These are phyloP conservation scores for Bufo gargarizans DNA, from an alignment of 2,113 vertebrate species.

Conservation along the genomic window DNA sequence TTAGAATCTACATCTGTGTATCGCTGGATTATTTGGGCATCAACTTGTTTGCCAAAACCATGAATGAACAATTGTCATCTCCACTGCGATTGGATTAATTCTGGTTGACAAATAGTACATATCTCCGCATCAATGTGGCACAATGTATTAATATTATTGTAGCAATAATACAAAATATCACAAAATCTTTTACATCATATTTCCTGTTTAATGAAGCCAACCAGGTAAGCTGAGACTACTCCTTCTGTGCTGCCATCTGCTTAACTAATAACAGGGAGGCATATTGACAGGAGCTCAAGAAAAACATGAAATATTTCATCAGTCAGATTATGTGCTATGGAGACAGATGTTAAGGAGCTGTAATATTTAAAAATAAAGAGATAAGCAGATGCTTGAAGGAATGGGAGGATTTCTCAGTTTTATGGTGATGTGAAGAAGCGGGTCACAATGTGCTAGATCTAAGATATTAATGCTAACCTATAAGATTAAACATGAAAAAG, in stretches of 20 bases:
- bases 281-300: slow-evolving; percentile 83
- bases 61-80: slow-evolving; percentile 18
- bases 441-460: slow-evolving; percentile 51
- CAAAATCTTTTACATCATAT: slow-evolving; percentile 49
- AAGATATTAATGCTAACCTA: slow-evolving; percentile 48
- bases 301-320: slow-evolving; percentile 86
- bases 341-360: slow-evolving; percentile 85
- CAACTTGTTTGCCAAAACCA: slow-evolving; percentile 11
- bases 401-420: slow-evolving; percentile 63
- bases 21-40: slow-evolving; percentile 15
- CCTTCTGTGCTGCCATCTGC: slow-evolving; percentile 72
- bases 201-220: slow-evolving; percentile 65
- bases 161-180: slow-evolving; percentile 52
- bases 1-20: not conserved
- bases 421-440: slow-evolving; percentile 11
- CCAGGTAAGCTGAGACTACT: slow-evolving; percentile 75
- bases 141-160: slow-evolving; percentile 51
- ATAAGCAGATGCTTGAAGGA: slow-evolving; percentile 78
- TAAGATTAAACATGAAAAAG: slow-evolving; percentile 42
- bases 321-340: slow-evolving; percentile 79
- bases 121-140: slow-evolving; percentile 9
- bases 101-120: slow-evolving; percentile 9
- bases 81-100: not conserved
- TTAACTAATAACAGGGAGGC: slow-evolving; percentile 80
- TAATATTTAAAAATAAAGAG: slow-evolving; percentile 83